Evolutionary conservation across 2,888 invertebrate species (phyloP), one percentile per base, ranked within the genome.

Genomic region (Nemurella pictetii): DNA sequence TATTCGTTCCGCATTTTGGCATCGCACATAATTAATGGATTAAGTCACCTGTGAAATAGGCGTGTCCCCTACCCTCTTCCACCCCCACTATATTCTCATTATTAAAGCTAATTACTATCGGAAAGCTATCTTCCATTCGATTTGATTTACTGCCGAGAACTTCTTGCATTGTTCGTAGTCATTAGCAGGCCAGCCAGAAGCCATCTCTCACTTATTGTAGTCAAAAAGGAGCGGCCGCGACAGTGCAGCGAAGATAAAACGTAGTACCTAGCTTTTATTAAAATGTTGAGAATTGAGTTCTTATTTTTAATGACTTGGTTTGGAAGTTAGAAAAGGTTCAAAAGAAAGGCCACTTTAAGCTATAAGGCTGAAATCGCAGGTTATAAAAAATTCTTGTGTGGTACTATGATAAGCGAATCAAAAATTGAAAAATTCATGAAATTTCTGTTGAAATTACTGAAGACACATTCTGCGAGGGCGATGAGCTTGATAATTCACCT

Each of bases 51-150:
- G 85, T 85, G 85, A 86, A 86, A 86, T 85, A 80, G 77, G 83
- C 78, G 27, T 4, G 15, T 15, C 75, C 25, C 55, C 12, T 9
- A 20, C 27, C 27, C 35, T 28, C 82, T 75, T 28, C 83, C 75
- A 27, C n/a, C 81, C 84, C 82, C 84, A 84, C 83, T 84, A 73
- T 73, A 55, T 25, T 72, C 83, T 86, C 84, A 86, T 86, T 86
- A 86, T 84, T 83, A 80, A 30, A 84, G 75, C 84, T 86, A 86
- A 86, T 86, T 86, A 86, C 86, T 80, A 85, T 84, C 82, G 85
- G 84, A 85, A 85, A 84, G 77, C 85, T 82, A 84, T 85, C 84
- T 84, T 82, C 82, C 29, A 72, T 82, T 26, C 73, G 55, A n/a
- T 55, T 36, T 82, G 82, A 82, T 82, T 82, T 82, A 82, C 72